These are phyloP conservation scores for Triplophysa yarkandensis DNA, from an alignment of 2,797 vertebrate genomes.

Conservation along the genomic window DNA sequence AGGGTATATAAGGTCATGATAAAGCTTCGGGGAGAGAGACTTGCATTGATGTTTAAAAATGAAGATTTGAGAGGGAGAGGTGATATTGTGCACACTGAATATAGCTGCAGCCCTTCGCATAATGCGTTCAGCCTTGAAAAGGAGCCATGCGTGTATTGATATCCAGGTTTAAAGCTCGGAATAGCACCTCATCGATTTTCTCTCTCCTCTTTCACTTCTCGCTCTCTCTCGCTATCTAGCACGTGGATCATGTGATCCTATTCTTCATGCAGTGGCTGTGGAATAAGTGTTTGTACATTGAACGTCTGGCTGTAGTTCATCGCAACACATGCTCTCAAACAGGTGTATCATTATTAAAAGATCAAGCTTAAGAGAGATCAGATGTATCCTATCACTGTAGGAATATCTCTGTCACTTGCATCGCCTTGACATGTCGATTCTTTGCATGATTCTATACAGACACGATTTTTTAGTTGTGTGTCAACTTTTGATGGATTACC, in stretches of 20 bases:
- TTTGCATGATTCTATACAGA: too few relatives aligned
- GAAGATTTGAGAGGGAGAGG: not conserved
- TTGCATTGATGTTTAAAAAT: constrained; percentile 1
- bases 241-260: constrained; percentile 51
- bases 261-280: constrained; percentile 48
- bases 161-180: constrained; percentile 61
- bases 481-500: too few relatives aligned
- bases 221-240: constrained; percentile 34
- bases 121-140: constrained; percentile 60
- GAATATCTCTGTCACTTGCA: too few relatives aligned
- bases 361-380: constrained; percentile 9
- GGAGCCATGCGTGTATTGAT: constrained; percentile 55
- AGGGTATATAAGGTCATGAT: not conserved
- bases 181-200: constrained; percentile 61
- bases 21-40: not conserved
- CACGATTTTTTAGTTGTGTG: too few relatives aligned
- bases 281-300: constrained; percentile 51
- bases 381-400: not conserved
- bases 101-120: constrained; percentile 42
- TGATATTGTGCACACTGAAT: constrained; percentile 45
- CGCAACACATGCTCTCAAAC: constrained; percentile 42
- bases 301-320: constrained; percentile 25
- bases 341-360: constrained; percentile 31
- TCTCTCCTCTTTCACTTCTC: constrained; percentile 14
- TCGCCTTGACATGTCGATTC: not conserved